A percentile compares a stretch with the other conserved stretches of the same genome.
phyloP scores from a whole-genome alignment of 1,140 invertebrate species.

The Heliconius himera region DNA sequence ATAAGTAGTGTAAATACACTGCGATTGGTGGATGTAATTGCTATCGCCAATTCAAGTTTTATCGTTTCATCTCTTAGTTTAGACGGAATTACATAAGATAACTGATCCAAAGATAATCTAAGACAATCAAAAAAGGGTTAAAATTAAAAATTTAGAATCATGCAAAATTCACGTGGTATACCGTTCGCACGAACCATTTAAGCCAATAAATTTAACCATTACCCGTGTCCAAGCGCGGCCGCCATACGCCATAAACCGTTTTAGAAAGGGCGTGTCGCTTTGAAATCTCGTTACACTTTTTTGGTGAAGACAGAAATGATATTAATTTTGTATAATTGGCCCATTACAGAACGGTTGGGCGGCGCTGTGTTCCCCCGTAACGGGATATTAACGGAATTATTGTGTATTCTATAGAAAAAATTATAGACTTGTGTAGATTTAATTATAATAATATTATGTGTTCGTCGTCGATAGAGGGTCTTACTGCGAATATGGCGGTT shows the following conservation, averaged over 20 bases:
- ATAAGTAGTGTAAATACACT: too few species aligned
- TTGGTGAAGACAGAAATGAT: constrained; percentile 67
- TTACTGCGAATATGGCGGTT: too few species aligned
- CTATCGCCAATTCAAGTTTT: too few species aligned
- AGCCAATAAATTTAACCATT: constrained; percentile 78
- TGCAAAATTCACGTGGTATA: constrained; percentile 69
- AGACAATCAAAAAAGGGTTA: background rate
- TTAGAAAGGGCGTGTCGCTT: constrained; percentile 63
- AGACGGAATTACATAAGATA: too few species aligned
- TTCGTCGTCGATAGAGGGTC: background rate
- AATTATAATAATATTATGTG: background rate
- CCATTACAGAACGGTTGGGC: constrained; percentile 49
- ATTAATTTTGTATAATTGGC: constrained; percentile 74
- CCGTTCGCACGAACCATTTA: constrained; percentile 69
- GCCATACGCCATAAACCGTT: constrained; percentile 65
- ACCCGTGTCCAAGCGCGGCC: constrained; percentile 64
- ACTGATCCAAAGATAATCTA: background rate
- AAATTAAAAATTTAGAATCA: constrained; percentile 69
- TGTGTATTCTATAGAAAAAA: background rate
- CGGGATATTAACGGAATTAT: constrained; percentile 35
- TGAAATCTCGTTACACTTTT: constrained; percentile 69
- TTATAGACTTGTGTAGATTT: background rate
- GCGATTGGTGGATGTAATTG: too few species aligned
- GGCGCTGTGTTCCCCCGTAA: constrained; percentile 33
- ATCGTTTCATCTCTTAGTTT: too few species aligned